Base-by-base conservation (phyloP, 37 sponge, comb jelly and placozoan genomes). In the Agelas oroides region DNA sequence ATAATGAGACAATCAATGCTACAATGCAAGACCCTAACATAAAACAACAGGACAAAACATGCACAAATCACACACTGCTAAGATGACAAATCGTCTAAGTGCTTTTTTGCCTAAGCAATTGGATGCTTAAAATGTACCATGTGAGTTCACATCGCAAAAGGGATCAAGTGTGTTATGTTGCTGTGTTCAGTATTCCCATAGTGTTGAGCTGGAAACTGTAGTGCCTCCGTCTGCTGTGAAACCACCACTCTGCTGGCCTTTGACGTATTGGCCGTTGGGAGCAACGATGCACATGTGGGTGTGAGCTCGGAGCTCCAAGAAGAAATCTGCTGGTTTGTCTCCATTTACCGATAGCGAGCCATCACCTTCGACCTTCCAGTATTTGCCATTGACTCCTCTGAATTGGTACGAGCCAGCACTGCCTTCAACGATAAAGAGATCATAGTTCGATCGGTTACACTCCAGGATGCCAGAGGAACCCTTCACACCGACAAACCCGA, bases 401-500 rank as follows among this genome's bases (percentile, higher is more conserved):
- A 97, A n/a, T 14, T 70, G 46, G 77, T 87, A 94, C 0, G 75
- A 63, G 6, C 97, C 97, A 16, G 84, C 77, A 40, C 86, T 85
- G 30, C 77, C 70, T 18, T 36, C 69, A 8, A 97, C 73, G 3
- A 79, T 83, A 33, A 90, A 94, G 30, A 93, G 84, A n/a, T 93
- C 94, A 65, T 96, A 96, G 23, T 61, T 62, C 16, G 90, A 94
- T 24, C 94, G 78, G 80, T 94, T 97, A 77, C 97, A 97, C 46
- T 94, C 97, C 46, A 94, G 75, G 1, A 81, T 65, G 24, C 76
- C 89, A 15, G 95, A 86, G 39, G 46, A 78, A 16, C 88, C 90
- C 86, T 97, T 97, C 32, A 58, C 61, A 24, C 95, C 95, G 52
- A 97, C 93, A 65, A 94, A 97, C 0, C 97, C 97, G 73, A 61